phyloP scores from a whole-genome alignment of 2,797 vertebrate species.

The Oceanodroma leucorhoa region DNA sequence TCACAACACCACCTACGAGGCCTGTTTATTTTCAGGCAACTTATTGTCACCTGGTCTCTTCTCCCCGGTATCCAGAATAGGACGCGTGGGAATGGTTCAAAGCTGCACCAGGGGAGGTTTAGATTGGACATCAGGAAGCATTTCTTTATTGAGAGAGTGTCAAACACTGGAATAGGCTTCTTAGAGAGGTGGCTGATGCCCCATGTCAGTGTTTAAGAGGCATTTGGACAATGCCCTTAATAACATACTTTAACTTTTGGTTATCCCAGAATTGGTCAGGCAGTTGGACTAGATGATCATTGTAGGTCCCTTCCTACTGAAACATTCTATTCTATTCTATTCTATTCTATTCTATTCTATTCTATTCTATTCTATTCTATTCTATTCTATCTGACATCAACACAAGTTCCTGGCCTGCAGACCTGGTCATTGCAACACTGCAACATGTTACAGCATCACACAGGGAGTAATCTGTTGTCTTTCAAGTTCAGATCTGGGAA shows the following conservation, averaged over 20 bases:
- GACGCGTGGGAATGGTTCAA: neutral
- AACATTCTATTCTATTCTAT: neutral
- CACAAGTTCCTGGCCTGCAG: neutral
- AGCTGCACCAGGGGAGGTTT: neutral
- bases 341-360: neutral
- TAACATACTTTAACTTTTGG: neutral
- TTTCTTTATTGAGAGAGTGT: neutral
- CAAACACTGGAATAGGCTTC: neutral
- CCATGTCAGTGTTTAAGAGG: neutral
- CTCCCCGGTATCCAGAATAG: neutral
- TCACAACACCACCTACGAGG: neutral
- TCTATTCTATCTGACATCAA: neutral
- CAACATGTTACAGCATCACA: neutral
- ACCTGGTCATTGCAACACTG: neutral
- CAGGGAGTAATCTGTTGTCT: neutral
- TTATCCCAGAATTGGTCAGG: neutral
- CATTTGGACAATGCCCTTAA: neutral
- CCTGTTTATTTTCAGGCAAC: neutral
- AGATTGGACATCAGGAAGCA: neutral
- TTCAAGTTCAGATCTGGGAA: neutral
- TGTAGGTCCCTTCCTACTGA: neutral
- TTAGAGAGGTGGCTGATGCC: neutral
- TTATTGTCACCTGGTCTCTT: neutral
- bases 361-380: too few species aligned
- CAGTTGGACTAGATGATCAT: neutral